Evolutionary conservation across 2,888 invertebrate genomes (phyloP).

Genomic region (Mongoloraphidia duomilia): DNA sequence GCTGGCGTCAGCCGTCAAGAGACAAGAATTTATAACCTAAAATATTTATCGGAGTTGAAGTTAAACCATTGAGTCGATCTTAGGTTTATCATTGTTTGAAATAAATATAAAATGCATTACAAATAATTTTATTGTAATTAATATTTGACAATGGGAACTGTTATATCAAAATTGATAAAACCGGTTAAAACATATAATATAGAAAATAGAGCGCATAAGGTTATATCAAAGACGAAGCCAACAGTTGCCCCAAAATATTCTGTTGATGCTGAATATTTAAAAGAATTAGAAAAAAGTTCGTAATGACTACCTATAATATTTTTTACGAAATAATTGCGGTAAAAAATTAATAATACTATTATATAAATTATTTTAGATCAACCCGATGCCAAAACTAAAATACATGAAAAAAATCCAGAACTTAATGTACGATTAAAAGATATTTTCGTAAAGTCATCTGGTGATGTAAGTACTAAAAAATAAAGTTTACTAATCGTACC

Average conservation of each 20-base stretch:
- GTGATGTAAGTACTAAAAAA: constrained; percentile 23
- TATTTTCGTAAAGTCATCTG: constrained; percentile 58
- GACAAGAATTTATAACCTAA: no score
- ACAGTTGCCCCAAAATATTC: constrained; percentile 51
- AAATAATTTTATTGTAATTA: no score
- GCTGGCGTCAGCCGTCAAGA: no score
- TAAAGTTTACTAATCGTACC: background rate
- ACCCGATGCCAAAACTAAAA: constrained; percentile 44
- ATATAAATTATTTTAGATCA: constrained; percentile 30
- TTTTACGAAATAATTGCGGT: constrained; percentile 5
- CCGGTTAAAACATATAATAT: constrained; percentile 56
- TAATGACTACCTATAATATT: constrained; percentile 28
- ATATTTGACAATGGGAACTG: constrained; percentile 44
- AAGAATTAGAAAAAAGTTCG: constrained; percentile 47
- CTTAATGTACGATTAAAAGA: constrained; percentile 50
- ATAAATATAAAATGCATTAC: no score
- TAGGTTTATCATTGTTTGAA: no score
- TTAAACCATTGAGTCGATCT: no score
- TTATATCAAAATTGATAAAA: constrained; percentile 40
- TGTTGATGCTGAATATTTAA: constrained; percentile 33
- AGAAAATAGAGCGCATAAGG: constrained; percentile 58
- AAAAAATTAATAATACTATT: constrained; percentile 8
- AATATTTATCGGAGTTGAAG: no score
- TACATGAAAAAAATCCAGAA: constrained; percentile 44
- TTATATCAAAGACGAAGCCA: constrained; percentile 44